These are phyloP conservation scores for Leptinotarsa tumamoca DNA, from an alignment of 2,888 invertebrate species.

Conservation along the genomic window DNA sequence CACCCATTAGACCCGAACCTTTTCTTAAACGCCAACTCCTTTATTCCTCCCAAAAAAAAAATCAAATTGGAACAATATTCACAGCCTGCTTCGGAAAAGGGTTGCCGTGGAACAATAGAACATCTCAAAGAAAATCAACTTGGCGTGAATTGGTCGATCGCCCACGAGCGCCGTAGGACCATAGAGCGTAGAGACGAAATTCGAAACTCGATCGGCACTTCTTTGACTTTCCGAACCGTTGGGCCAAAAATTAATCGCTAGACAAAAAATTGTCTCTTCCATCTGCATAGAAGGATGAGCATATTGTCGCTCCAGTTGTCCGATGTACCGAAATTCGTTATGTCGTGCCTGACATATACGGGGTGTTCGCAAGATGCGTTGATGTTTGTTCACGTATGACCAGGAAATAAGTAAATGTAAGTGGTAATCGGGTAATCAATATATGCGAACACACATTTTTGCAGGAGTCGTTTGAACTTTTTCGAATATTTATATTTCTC, in stretches of 20 bases:
- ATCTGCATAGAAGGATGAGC: conserved; percentile 51
- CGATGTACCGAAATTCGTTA: conserved; percentile 12
- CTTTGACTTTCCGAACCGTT: conserved; percentile 66
- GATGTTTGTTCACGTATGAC: too few relatives aligned
- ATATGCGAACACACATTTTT: too few relatives aligned
- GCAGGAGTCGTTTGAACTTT: too few relatives aligned
- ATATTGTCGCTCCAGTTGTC: conserved; percentile 46
- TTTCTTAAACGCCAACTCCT: conserved; percentile 35
- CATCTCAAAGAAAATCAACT: conserved; percentile 48
- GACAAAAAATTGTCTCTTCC: conserved; percentile 54
- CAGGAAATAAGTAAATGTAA: too few relatives aligned
- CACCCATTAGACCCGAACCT: conserved; percentile 34
- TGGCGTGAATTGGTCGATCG: conserved; percentile 50
- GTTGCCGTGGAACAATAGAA: conserved; percentile 50
- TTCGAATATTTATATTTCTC: too few relatives aligned
- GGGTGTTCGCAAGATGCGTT: conserved; percentile 51
- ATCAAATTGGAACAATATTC: conserved; percentile 23
- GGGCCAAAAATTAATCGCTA: conserved; percentile 55
- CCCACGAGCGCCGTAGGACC: conserved; percentile 45
- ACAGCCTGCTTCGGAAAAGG: conserved; percentile 43
- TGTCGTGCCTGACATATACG: background rate
- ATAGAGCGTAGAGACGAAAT: conserved; percentile 48
- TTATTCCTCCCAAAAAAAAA: conserved; percentile 22
- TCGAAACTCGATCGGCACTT: conserved; percentile 55
- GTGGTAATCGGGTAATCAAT: too few relatives aligned